Base-by-base conservation (phyloP, 2,113 vertebrate species). In the Bufo gargarizans region DNA sequence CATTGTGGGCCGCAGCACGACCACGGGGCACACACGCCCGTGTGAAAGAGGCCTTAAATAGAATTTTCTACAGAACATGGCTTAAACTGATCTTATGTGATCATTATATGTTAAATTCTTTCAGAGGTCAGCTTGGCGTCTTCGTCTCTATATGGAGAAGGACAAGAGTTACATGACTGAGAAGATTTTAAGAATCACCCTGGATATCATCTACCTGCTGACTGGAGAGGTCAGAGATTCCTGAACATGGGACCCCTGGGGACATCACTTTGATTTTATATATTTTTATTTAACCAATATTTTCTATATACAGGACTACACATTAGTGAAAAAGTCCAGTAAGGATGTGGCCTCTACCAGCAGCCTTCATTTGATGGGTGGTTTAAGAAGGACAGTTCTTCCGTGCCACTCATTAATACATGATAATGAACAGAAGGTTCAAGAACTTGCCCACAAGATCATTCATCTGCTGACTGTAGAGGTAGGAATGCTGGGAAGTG, bases 181-280 rank as follows among this genome's bases (percentile, higher is more conserved):
- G 50, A 78, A 13, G 77, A 69, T 69, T 33, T 33, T 69, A 33
- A 69, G 33, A 13, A 12, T 69, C 22, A 43, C 67, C 22, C 11
- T 78, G 50, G 77, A 78, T 2, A 78, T 78, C 50, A 56, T 78
- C 77, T 55, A 78, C 50, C 9, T 78, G 77, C 50, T 78, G 77
- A 78, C 77, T 10, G 77, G 77, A 78, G 77, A 78, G 77, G 77
- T 78, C 19, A 53, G 77, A 13, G 20, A 53, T 77, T 77, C 47
- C n/a, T 33, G 5, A 2, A 20, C 7, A 65, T 65, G 20, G 6
- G 12, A 17, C 16, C 2, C 59, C 16, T 61, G 59, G 17, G 14
- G 12, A 3, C 56, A 58, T 13, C 11, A 9, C 56, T 58, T 5
- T 53, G 12, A 59, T 4, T 17, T 59, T 59, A 16, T 59, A 16